These are phyloP conservation scores for Bradypodion pumilum DNA, from an alignment of 2,797 vertebrate genomes.

Conservation along the genomic window DNA sequence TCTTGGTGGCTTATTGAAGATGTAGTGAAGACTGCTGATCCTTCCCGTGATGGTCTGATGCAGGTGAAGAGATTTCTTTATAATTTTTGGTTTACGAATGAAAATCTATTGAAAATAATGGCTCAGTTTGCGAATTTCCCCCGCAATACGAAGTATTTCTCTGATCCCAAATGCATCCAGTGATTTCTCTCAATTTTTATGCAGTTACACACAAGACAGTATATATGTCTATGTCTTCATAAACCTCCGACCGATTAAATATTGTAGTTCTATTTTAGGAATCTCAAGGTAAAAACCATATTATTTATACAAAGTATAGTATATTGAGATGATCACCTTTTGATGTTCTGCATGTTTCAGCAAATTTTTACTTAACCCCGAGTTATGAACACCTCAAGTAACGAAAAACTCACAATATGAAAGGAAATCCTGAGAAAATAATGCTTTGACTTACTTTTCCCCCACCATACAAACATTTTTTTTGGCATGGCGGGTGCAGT, in stretches of 20 bases:
- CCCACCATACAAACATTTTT: no score
- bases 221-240: not conserved
- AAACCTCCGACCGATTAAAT: not conserved
- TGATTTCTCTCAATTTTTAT: not conserved
- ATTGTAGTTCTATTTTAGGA: no score
- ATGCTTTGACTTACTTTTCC: no score
- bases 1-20: conserved; percentile 86
- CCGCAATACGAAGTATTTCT: not conserved
- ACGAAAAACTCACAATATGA: no score
- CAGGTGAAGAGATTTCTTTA: conserved; percentile 71
- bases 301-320: not conserved
- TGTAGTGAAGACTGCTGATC: conserved; percentile 80
- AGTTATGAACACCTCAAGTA: no score
- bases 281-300: no score
- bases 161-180: not conserved
- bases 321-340: not conserved
- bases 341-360: not conserved
- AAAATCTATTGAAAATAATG: no score
- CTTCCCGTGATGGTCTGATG: conserved; percentile 80
- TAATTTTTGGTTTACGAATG: no score
- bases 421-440: no score
- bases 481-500: no score
- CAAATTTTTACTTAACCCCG: no score
- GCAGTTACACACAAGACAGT: not conserved
- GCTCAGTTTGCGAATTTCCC: no score